phyloP scores from a whole-genome alignment of 37 sponge, comb jelly and placozoan genomes.

The Tethya wilhelma region DNA sequence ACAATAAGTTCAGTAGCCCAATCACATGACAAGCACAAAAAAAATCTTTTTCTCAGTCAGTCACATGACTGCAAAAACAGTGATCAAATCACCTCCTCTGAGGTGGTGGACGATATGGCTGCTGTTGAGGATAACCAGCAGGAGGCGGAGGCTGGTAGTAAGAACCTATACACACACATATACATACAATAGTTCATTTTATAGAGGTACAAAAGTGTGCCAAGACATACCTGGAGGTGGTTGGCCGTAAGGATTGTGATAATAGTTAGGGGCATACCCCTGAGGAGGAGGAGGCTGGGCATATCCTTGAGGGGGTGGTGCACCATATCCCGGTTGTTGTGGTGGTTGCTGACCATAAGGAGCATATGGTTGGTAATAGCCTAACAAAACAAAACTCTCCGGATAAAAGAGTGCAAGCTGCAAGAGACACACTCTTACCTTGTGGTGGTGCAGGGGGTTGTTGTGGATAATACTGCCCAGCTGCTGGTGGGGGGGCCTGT shows the following conservation, averaged over 20 bases:
- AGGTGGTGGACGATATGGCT: conserved; percentile 21
- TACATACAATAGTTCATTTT: background rate
- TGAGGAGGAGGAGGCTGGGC: conserved; percentile 4
- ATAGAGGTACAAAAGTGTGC: background rate
- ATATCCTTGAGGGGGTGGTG: conserved; percentile 27
- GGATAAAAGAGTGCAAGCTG: background rate
- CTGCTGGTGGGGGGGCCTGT: background rate
- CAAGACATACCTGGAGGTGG: conserved; percentile 9
- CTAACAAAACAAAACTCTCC: background rate
- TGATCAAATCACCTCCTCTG: conserved; percentile 4
- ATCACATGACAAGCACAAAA: background rate
- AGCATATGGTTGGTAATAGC: conserved; percentile 30
- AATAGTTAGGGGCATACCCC: conserved; percentile 9
- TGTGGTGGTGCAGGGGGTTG: conserved; percentile 30
- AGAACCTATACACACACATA: background rate
- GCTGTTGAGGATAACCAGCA: no score
- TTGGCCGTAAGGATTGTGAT: conserved; percentile 19
- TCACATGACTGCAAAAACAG: conserved; percentile 19
- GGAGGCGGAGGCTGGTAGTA: background rate
- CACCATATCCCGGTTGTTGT: conserved; percentile 7
- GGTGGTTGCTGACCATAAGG: conserved; percentile 12
- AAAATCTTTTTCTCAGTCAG: background rate
- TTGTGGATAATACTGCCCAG: background rate
- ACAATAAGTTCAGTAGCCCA: background rate
- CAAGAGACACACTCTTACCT: background rate